Percentiles rank a stretch among this genome's conserved stretches.
Conservation (phyloP, 2,797 vertebrate genomes). For the Catostomus latipinnis region DNA sequence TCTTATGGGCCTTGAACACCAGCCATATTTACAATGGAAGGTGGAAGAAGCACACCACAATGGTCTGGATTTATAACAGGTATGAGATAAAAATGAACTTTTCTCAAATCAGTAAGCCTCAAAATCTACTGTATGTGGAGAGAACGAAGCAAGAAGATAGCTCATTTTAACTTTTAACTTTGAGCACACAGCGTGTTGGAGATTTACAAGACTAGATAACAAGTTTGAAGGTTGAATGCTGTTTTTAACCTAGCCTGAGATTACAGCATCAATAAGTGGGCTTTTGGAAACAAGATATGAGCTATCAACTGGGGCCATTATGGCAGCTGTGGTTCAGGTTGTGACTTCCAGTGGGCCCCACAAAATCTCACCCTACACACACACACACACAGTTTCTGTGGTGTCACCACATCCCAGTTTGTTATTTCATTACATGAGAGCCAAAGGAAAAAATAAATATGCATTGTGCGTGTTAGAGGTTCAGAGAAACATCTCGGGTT, state of each 20-base stretch:
- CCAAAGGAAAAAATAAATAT: conserved; percentile 51
- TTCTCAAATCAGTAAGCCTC: not conserved
- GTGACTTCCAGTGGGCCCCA: conserved; percentile 5
- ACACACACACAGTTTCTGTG: conserved; percentile 2
- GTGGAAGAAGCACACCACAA: not conserved
- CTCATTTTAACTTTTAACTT: no score
- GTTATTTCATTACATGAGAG: conserved; percentile 19
- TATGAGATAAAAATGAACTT: no score
- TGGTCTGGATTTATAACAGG: not conserved
- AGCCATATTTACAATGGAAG: not conserved
- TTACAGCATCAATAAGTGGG: no score
- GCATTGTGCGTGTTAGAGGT: conserved; percentile 49
- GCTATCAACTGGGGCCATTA: conserved; percentile 40
- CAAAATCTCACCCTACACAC: not conserved
- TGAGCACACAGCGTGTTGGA: not conserved
- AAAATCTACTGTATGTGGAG: not conserved
- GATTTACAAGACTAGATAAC: not conserved
- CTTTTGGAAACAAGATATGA: conserved; percentile 41
- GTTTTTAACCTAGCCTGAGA: conserved; percentile 4
- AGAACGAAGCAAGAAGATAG: not conserved
- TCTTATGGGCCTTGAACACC: not conserved
- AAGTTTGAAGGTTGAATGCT: conserved; percentile 46
- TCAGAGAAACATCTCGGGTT: not conserved
- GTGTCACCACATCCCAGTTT: conserved; percentile 50
- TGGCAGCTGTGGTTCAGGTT: conserved; percentile 63